Percentiles rank a stretch among this genome's conserved stretches.
Evolutionary conservation across 2,888 invertebrate species (phyloP).

Genomic region (Fragum sueziense): DNA sequence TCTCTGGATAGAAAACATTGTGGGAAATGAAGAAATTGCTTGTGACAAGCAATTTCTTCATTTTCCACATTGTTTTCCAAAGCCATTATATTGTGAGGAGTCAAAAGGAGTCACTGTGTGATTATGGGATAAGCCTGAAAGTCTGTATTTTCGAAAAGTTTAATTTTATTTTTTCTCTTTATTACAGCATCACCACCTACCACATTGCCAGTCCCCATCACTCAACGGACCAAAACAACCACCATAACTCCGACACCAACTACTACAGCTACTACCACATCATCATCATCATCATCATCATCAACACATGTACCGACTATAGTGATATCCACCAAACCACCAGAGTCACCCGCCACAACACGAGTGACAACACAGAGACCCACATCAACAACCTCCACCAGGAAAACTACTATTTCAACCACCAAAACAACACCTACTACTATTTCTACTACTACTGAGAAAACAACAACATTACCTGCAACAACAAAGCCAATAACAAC

Average conservation of each 20-base stretch:
- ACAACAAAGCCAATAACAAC: constrained; percentile 5
- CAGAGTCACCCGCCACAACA: background rate
- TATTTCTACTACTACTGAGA: background rate
- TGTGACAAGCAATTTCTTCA: too few relatives aligned
- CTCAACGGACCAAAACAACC: background rate
- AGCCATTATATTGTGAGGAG: too few relatives aligned
- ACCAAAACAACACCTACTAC: constrained; percentile 4
- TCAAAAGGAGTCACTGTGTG: too few relatives aligned
- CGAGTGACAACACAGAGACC: constrained; percentile 3
- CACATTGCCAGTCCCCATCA: constrained; percentile 33
- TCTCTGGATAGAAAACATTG: too few relatives aligned
- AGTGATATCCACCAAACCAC: background rate
- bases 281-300: constrained; percentile 19
- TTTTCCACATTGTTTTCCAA: too few relatives aligned
- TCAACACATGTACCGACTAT: background rate
- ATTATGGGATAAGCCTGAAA: too few relatives aligned
- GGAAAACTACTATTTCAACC: constrained; percentile 20
- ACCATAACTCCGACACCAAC: constrained; percentile 34
- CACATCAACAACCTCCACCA: constrained; percentile 18
- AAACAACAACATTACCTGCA: constrained; percentile 26
- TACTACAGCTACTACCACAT: constrained; percentile 32
- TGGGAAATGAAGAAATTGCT: too few relatives aligned
- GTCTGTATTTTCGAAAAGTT: too few relatives aligned
- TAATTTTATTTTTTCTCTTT: too few relatives aligned
- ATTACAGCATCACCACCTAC: constrained; percentile 12